Percentiles rank a stretch among this genome's conserved stretches.
phyloP scores from a whole-genome alignment of 2,797 vertebrate genomes.

The Perodicticus potto region DNA sequence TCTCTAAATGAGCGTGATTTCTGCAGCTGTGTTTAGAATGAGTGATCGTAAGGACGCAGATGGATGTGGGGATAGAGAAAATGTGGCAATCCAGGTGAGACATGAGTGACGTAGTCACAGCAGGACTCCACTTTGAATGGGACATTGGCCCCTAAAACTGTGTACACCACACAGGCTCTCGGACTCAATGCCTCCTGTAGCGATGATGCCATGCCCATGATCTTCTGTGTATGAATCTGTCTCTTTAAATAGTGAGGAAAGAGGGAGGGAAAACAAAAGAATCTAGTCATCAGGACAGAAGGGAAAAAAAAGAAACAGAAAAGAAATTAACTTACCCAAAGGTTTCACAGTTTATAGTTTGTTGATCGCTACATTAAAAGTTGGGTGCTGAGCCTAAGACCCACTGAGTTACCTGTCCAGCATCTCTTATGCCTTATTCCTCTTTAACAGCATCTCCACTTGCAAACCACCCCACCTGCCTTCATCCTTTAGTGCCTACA shows the following conservation, averaged over 20 bases:
- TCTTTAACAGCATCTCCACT: background rate
- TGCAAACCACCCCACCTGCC: slow-evolving; percentile 25
- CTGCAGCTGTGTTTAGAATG: background rate
- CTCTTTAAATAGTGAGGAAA: slow-evolving; percentile 9
- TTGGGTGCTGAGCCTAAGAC: background rate
- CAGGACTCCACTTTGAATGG: background rate
- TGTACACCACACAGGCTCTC: background rate
- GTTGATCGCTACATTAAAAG: slow-evolving; percentile 36
- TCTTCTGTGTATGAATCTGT: background rate
- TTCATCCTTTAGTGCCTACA: background rate
- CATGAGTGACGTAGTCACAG: background rate
- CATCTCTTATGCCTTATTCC: background rate
- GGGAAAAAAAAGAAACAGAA: background rate
- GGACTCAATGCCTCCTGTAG: background rate
- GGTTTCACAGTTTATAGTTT: background rate
- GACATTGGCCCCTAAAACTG: background rate
- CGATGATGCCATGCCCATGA: background rate
- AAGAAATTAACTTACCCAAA: background rate
- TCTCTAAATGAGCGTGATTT: background rate
- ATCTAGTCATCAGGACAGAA: background rate
- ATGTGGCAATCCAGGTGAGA: background rate
- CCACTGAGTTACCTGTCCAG: slow-evolving; percentile 20
- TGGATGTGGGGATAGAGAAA: background rate
- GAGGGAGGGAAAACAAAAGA: too few species aligned
- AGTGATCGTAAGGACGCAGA: background rate